Base-by-base conservation (phyloP, 2,888 invertebrate species). In the Ornithoptera alexandrae region DNA sequence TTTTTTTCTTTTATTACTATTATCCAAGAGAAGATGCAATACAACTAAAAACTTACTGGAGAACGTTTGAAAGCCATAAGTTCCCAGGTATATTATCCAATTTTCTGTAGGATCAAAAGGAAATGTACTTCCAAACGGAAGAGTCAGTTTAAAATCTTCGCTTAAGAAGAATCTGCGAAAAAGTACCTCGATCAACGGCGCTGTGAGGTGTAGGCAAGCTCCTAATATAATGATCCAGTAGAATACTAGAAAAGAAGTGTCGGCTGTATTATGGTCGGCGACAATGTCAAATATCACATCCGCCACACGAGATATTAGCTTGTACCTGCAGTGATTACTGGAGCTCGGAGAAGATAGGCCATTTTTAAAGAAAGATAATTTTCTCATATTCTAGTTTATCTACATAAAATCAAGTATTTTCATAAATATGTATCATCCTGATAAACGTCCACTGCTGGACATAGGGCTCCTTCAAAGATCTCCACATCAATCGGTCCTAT, bases 51-150 rank as follows among this genome's bases (percentile, higher is more conserved):
- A 83, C 85, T 82, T 78, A 88, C 88, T 80, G 63, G 79, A 77
- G 71, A 81, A 85, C 57, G 68, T 71, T 73, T 88, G 81, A 72
- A 85, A 84, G 20, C 77, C 67, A 74, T 88, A 88, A 22, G 81
- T 76, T 20, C 70, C 71, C 59, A 83, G 73, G 76, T 88, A 89
- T 72, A 74, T 77, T 15, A 72, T 46, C 86, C 83, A 85, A 74
- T 75, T 80, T 69, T 76, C 75, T 3, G 72, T 74, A 7, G 81
- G 78, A 73, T 85, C 79, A 71, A 83, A 86, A 0, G 86, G 87
- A 57, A 81, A 84, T 1, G 78, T 79, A 71, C 82, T 83, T 39
- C 77, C 77, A 59, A 85, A 84, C 8, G 85, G 85, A 1, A 87
- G 72, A n/a, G 77, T 67, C 22, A 82, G 71, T 36, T 77, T 78